phyloP scores from a whole-genome alignment of 92 coral and sea anemone genomes.

The Pocillopora meandrina region DNA sequence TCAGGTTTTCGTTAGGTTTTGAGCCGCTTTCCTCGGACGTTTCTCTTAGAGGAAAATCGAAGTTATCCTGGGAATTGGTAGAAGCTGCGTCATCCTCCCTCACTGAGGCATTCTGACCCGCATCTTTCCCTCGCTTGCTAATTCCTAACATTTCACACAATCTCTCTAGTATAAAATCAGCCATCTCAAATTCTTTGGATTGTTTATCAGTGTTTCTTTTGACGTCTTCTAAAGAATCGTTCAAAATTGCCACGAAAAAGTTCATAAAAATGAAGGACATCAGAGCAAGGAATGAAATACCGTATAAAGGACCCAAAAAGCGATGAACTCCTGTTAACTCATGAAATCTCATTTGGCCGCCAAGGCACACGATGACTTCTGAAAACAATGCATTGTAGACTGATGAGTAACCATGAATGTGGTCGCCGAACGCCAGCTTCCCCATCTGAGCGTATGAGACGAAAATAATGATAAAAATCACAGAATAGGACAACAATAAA shows the following conservation, averaged over 20 bases:
- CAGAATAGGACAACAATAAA: constrained; percentile 59
- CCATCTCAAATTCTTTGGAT: constrained; percentile 68
- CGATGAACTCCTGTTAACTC: constrained; percentile 44
- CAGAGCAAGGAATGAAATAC: constrained; percentile 51
- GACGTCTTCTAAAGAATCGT: constrained; percentile 65
- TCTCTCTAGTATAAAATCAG: constrained; percentile 66
- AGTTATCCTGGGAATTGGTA: no score
- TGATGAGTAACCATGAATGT: constrained; percentile 57
- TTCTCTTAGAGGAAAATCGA: no score
- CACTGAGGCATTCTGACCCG: no score
- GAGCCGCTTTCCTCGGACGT: no score
- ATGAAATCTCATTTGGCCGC: constrained; percentile 40
- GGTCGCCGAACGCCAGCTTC: constrained; percentile 50
- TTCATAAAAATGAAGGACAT: constrained; percentile 71
- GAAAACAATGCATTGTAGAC: constrained; percentile 45
- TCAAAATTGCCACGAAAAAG: constrained; percentile 75
- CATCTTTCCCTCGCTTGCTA: neutral
- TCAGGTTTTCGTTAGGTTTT: no score
- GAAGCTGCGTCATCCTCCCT: no score
- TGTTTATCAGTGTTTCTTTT: constrained; percentile 49
- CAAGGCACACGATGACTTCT: constrained; percentile 66
- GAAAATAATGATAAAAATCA: constrained; percentile 56
- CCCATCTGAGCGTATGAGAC: constrained; percentile 57
- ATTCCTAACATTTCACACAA: constrained; percentile 28
- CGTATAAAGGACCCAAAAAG: constrained; percentile 62